phyloP scores from a whole-genome alignment of 2,113 vertebrate species.

The sheep (Ovis aries) region DNA sequence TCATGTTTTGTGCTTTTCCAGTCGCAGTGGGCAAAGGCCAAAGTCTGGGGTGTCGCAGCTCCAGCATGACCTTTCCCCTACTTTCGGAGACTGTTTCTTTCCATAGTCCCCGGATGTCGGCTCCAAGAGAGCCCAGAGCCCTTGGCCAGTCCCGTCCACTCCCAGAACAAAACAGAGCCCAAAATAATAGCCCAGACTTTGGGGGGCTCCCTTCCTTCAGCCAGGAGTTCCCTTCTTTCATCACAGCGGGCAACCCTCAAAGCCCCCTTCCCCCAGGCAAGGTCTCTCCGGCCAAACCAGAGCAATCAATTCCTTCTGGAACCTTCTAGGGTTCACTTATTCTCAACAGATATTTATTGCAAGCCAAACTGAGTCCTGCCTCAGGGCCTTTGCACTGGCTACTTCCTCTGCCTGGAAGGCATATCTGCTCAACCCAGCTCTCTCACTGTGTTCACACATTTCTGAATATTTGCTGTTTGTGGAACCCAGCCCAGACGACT shows the following conservation, averaged over 20 bases:
- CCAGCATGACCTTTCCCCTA: conserved; percentile 75
- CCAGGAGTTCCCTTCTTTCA: not conserved
- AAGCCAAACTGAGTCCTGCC: not conserved
- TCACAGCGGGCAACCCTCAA: not conserved
- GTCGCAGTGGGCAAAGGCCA: conserved; percentile 15
- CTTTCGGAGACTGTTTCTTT: conserved; percentile 61
- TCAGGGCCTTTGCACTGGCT: not conserved
- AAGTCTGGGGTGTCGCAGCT: conserved; percentile 66
- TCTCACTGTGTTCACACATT: no score
- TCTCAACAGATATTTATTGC: not conserved
- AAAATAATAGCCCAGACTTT: not conserved
- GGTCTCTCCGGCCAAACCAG: not conserved
- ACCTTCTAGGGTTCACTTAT: not conserved
- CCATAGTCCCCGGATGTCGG: not conserved
- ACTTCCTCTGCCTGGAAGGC: not conserved
- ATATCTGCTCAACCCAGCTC: no score
- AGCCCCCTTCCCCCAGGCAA: not conserved
- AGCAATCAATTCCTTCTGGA: not conserved
- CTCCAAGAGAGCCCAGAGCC: not conserved
- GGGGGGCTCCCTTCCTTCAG: not conserved
- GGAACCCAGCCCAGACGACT: not conserved
- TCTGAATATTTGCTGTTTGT: not conserved
- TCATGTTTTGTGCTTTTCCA: conserved; percentile 61
- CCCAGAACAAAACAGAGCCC: not conserved
- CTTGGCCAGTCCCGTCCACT: accelerated